Evolutionary conservation across 23 tunicate genomes (phyloP).

Genomic region (Ascidia mentula): DNA sequence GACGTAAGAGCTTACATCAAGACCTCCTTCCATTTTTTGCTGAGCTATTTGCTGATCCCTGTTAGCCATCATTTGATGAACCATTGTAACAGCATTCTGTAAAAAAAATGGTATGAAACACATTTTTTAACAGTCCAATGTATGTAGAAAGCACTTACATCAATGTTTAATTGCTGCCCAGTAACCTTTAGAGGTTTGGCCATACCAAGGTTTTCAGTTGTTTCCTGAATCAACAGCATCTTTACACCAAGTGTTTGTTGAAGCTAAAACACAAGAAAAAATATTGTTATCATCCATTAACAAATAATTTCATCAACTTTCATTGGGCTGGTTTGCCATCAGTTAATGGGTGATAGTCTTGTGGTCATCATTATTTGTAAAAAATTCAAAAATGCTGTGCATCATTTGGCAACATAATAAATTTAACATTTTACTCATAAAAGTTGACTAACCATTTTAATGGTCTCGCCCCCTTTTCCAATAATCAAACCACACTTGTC

Average conservation of each 20-base stretch:
- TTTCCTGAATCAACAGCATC: constrained; percentile 87
- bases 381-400: background rate
- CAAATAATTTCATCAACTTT: background rate
- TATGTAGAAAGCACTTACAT: constrained; percentile 69
- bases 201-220: constrained; percentile 84
- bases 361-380: constrained; percentile 15
- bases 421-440: background rate
- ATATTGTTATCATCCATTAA: background rate
- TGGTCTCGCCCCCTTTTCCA: constrained; percentile 98
- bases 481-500: constrained; percentile 99
- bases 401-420: background rate
- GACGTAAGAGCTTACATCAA: background rate
- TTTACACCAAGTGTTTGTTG: constrained; percentile 83
- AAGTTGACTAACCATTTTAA: constrained; percentile 60
- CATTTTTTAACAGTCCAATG: background rate
- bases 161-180: constrained; percentile 75
- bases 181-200: constrained; percentile 85
- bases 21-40: constrained; percentile 56
- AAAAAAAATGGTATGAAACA: background rate
- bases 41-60: constrained; percentile 80
- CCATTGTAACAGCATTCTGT: constrained; percentile 81
- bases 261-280: constrained; percentile 37
- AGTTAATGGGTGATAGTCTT: constrained; percentile 24
- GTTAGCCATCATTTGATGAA: constrained; percentile 94
- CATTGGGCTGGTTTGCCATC: background rate